A percentile compares a stretch with the other conserved stretches of the same genome.
phyloP scores from a whole-genome alignment of 1,140 invertebrate genomes.

The Acromyrmex charruanus region DNA sequence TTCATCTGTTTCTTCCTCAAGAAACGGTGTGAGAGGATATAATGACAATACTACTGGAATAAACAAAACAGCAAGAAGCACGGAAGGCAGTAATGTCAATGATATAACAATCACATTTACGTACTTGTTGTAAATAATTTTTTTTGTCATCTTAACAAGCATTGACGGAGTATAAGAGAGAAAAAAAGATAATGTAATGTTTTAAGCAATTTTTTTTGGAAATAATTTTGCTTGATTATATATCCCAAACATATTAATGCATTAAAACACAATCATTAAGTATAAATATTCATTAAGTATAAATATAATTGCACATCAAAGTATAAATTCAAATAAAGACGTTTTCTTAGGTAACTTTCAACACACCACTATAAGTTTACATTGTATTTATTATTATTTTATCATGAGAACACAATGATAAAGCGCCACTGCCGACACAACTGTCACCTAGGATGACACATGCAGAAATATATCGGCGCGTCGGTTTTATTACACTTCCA shows the following conservation, averaged over 20 bases:
- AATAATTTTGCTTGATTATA: constrained; percentile 1
- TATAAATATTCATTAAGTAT: not conserved
- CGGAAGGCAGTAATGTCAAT: constrained; percentile 82
- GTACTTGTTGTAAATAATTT: constrained; percentile 71
- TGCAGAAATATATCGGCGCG: constrained; percentile 14
- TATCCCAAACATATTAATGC: not conserved
- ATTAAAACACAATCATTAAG: not conserved
- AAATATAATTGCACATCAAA: not conserved
- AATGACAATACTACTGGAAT: constrained; percentile 81
- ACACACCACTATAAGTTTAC: constrained; percentile 3
- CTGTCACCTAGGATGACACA: constrained; percentile 18
- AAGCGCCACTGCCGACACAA: constrained; percentile 7
- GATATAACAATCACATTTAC: constrained; percentile 77
- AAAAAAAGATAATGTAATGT: not conserved
- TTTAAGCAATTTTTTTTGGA: not conserved
- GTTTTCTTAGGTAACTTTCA: not conserved
- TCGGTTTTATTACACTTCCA: constrained; percentile 26
- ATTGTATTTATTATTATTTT: constrained; percentile 31
- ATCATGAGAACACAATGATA: not conserved
- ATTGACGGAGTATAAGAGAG: not conserved
- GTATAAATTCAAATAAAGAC: not conserved
- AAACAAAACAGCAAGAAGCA: constrained; percentile 79
- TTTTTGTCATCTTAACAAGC: constrained; percentile 74
- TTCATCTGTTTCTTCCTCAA: constrained; percentile 70
- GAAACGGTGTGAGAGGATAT: constrained; percentile 82